phyloP scores from a whole-genome alignment of 2,888 invertebrate species.

The Drosophila niveifrons region DNA sequence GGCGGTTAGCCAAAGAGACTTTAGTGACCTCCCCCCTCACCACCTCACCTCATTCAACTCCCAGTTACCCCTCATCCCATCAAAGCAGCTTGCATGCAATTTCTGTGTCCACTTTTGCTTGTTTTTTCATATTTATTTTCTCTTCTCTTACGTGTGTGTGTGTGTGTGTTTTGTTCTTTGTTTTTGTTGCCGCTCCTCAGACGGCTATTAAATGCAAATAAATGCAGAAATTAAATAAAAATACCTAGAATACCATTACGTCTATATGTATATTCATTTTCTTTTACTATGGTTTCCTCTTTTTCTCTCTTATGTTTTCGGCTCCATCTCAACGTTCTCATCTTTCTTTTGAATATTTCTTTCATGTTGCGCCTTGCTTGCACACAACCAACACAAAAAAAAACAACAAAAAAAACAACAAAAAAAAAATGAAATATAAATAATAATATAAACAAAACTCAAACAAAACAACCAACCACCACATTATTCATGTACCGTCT shows the following conservation, averaged over 20 bases:
- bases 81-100: conserved; percentile 60
- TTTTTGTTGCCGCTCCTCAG: conserved; percentile 38
- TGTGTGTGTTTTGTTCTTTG: conserved; percentile 23
- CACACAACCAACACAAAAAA: conserved; percentile 9
- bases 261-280: conserved; percentile 47
- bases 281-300: conserved; percentile 43
- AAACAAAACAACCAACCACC: conserved; percentile 30
- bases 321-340: conserved; percentile 34
- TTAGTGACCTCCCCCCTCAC: not conserved
- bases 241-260: conserved; percentile 63
- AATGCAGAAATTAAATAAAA: conserved; percentile 73
- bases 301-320: conserved; percentile 27
- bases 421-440: conserved; percentile 24
- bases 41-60: conserved; percentile 4
- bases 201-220: conserved; percentile 65
- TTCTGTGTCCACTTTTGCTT: conserved; percentile 49
- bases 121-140: conserved; percentile 41
- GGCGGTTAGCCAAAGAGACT: conserved; percentile 27
- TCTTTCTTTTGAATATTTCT: conserved; percentile 63
- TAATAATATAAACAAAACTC: conserved; percentile 55
- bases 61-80: conserved; percentile 7
- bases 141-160: not conserved
- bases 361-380: conserved; percentile 63
- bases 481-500: conserved; percentile 58
- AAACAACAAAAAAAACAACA: no score